Conservation (phyloP, 2,888 invertebrate genomes). For the Steinernema carpocapsae region DNA sequence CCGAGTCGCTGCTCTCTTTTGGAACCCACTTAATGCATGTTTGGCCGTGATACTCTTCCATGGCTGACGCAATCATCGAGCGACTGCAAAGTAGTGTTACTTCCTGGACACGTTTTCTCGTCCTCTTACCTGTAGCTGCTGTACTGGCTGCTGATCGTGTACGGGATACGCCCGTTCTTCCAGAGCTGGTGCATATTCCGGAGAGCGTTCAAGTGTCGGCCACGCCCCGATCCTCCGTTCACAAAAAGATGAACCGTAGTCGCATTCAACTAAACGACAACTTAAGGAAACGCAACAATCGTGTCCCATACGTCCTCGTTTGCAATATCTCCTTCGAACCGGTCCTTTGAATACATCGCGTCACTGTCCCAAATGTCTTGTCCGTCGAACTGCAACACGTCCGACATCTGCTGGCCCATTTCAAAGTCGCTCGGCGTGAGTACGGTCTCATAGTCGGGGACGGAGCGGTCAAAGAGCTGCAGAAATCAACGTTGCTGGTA, state of each 20-base stretch:
- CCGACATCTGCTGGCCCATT: conserved; percentile 53
- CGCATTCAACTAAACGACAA: conserved; percentile 59
- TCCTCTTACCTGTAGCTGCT: conserved; percentile 63
- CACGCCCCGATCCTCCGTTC: conserved; percentile 53
- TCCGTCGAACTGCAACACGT: conserved; percentile 46
- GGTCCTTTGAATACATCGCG: conserved; percentile 64
- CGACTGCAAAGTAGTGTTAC: conserved; percentile 55
- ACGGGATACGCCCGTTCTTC: conserved; percentile 65
- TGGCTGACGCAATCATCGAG: conserved; percentile 65
- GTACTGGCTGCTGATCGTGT: conserved; percentile 66
- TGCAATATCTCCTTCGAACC: conserved; percentile 68
- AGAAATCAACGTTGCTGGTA: conserved; percentile 14
- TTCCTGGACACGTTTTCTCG: neutral
- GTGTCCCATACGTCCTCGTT: conserved; percentile 51
- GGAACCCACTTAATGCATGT: conserved; percentile 68
- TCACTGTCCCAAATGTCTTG: conserved; percentile 65
- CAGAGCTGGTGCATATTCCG: conserved; percentile 65
- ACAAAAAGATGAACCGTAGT: conserved; percentile 61
- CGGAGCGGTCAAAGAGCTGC: conserved; percentile 49
- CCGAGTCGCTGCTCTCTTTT: conserved; percentile 57
- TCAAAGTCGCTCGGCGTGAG: conserved; percentile 65
- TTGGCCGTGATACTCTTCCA: conserved; percentile 65
- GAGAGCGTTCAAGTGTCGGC: conserved; percentile 64
- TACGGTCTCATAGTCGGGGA: conserved; percentile 65
- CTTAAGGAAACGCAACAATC: neutral